Evolutionary conservation across 2,888 invertebrate species (phyloP), one percentile per base, ranked within the genome.

Genomic region (Spilosoma lubricipeda): DNA sequence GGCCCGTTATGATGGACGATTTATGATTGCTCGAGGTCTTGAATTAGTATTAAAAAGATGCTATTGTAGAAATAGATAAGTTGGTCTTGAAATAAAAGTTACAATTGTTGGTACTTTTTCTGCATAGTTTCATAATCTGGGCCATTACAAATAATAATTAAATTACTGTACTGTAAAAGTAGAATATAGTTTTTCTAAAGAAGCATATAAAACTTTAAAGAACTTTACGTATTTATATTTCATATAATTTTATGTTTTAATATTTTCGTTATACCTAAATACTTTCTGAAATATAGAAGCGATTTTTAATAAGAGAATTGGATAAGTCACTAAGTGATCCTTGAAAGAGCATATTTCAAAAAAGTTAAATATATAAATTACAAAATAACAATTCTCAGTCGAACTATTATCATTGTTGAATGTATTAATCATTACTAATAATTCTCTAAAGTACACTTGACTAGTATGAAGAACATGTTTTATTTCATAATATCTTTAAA

Each of bases 21-120:
- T 74, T 75, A 76, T 76, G 76, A 80, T 74, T 72, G 76, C 83
- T 77, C 30, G 30, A 70, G 75, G 76, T 71, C 77, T 76, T 77
- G 67, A 67, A 70, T 56, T 59, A 59, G 52, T 67, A 74, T 63
- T 71, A 72, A 72, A 82, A 67, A 42, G 42, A 72, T 42, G 52
- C 64, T 59, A 64, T 48, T 69, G 66, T 59, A 52, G 20, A 56
- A 59, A 70, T 36, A 59, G 20, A 52, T 33, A 42, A 30, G 67
- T 67, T 63, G 39, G 42, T 59, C 42, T 70, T 63, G 59, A 70
- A 63, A 36, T 69, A 23, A 59, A 63, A 18, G 2, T 30, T 7
- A 63, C 11, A 27, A 13, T 27, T 30, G 56, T 56, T n/a, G 36
- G 15, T 52, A 56, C n/a, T 39, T 52, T 33, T 59, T 68, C 11